A percentile compares a stretch with the other conserved stretches of the same genome.
Conservation (phyloP, 2,888 invertebrate genomes). For the Luperina nickerlii region DNA sequence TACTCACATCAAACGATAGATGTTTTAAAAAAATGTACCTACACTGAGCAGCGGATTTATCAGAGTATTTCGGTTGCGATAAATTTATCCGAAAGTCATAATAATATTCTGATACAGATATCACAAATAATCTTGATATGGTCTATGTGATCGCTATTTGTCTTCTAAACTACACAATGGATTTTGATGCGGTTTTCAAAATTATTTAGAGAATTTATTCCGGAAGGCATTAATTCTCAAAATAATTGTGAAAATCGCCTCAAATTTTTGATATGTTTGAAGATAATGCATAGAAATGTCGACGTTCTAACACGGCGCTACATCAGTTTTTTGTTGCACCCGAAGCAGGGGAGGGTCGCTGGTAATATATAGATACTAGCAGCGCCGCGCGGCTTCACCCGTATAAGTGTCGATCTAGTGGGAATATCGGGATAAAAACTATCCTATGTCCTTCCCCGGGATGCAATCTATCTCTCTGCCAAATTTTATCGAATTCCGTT, state of each 20-base stretch:
- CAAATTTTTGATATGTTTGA: neutral
- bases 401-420: too few species aligned
- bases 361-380: neutral
- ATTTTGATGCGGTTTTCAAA: neutral
- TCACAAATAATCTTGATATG: neutral
- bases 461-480: too few species aligned
- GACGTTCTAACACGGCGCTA: neutral
- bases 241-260: neutral
- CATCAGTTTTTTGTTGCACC: neutral
- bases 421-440: too few species aligned
- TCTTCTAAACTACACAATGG: too few species aligned
- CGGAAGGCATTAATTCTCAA: too few species aligned
- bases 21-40: neutral
- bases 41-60: neutral
- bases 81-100: neutral
- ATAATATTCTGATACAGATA: neutral
- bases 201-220: neutral
- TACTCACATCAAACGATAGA: constrained; percentile 5
- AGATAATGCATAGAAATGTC: neutral
- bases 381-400: too few species aligned
- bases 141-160: neutral
- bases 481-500: too few species aligned
- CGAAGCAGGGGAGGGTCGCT: neutral
- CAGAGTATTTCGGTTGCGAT: neutral
- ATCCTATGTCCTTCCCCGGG: too few species aligned